phyloP scores from a whole-genome alignment of 2,797 vertebrate species.

The Peromyscus aztecus region DNA sequence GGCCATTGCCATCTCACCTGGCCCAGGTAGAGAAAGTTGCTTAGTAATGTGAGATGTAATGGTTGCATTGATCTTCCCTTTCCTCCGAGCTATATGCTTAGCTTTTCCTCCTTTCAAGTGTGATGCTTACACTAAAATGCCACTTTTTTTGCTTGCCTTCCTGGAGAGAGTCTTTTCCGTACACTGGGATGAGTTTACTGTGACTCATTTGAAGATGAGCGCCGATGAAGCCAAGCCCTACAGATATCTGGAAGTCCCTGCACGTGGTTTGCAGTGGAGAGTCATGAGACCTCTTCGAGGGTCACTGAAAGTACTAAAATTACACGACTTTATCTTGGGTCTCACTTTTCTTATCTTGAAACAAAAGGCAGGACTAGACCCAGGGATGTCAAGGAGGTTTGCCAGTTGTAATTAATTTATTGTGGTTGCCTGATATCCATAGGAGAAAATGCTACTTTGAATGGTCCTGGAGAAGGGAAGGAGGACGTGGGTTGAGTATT shows the following conservation, averaged over 20 bases:
- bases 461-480: background rate
- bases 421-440: background rate
- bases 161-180: background rate
- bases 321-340: background rate
- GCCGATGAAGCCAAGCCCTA: background rate
- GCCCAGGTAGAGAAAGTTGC: background rate
- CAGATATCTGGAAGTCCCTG: background rate
- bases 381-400: background rate
- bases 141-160: background rate
- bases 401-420: background rate
- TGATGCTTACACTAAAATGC: background rate
- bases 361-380: background rate
- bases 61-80: background rate
- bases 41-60: accelerated
- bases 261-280: background rate
- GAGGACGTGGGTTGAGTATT: accelerated
- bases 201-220: background rate
- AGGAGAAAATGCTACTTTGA: background rate
- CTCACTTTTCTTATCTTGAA: conserved; percentile 39
- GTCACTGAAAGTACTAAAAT: background rate
- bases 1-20: background rate
- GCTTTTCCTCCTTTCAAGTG: background rate
- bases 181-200: background rate
- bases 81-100: background rate
- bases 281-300: background rate